Evolutionary conservation across 2,797 vertebrate genomes (phyloP).

Genomic region (Pagetopsis macropterus): DNA sequence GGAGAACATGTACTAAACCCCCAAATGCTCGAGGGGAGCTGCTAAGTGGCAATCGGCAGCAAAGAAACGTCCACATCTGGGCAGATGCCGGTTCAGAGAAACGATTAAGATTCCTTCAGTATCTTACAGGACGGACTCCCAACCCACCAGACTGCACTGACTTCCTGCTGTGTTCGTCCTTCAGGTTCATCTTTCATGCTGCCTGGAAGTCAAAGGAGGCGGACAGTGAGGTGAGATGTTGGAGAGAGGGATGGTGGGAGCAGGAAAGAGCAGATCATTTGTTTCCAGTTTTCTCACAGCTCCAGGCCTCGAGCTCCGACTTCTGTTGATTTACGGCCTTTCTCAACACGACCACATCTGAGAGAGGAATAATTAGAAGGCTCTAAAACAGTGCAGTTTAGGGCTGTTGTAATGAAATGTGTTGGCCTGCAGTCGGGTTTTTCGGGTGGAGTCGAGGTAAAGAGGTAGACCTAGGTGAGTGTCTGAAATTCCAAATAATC

Average conservation of each 20-base stretch:
- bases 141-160: conserved; percentile 26
- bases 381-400: conserved; percentile 88
- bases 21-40: conserved; percentile 13
- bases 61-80: conserved; percentile 18
- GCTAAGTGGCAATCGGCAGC: conserved; percentile 20
- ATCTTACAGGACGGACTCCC: conserved; percentile 13
- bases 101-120: conserved; percentile 4
- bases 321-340: conserved; percentile 87
- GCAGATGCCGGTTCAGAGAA: neutral
- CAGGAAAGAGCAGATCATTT: conserved; percentile 85
- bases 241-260: conserved; percentile 51
- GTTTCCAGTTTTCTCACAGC: conserved; percentile 93
- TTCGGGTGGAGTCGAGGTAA: conserved; percentile 51
- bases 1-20: conserved; percentile 22
- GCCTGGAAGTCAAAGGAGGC: conserved; percentile 48
- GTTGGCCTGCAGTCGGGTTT: conserved; percentile 78
- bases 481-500: conserved; percentile 40
- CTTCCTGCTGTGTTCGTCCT: conserved; percentile 11
- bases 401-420: conserved; percentile 86
- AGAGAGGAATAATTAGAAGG: conserved; percentile 91
- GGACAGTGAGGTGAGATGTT: conserved; percentile 48
- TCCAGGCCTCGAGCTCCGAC: conserved; percentile 87
- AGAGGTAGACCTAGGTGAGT: conserved; percentile 56
- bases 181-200: conserved; percentile 33
- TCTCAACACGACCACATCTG: conserved; percentile 90